Evolutionary conservation across 2,888 invertebrate genomes (phyloP).

Genomic region (Galeruca laticollis): DNA sequence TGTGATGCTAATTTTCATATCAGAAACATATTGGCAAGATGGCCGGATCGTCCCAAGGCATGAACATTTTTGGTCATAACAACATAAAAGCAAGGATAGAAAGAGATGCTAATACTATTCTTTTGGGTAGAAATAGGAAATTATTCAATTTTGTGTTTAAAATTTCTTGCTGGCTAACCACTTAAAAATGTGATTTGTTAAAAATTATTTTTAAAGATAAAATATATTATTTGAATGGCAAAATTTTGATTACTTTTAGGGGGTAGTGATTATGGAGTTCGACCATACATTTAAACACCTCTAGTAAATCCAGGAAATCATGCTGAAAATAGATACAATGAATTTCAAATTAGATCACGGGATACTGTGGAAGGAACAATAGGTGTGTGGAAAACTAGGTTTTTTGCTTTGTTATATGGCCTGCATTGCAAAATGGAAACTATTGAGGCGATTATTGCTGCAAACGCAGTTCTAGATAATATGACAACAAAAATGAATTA

Average conservation of each 20-base stretch:
- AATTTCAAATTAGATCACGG: constrained; percentile 11
- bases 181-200: too few relatives aligned
- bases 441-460: too few relatives aligned
- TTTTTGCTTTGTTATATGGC: too few relatives aligned
- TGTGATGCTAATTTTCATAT: too few relatives aligned
- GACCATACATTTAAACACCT: background rate
- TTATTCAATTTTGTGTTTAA: too few relatives aligned
- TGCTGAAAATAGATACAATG: constrained; percentile 10
- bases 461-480: too few relatives aligned
- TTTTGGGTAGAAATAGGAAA: background rate
- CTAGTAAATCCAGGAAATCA: background rate
- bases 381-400: constrained; percentile 21
- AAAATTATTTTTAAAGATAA: background rate
- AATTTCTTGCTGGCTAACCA: too few relatives aligned
- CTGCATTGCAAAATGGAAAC: too few relatives aligned
- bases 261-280: background rate
- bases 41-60: too few relatives aligned
- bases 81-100: background rate
- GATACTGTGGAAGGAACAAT: constrained; percentile 17
- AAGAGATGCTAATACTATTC: background rate
- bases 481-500: too few relatives aligned
- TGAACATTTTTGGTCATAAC: too few relatives aligned
- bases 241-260: background rate
- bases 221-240: background rate
- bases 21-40: too few relatives aligned